Evolutionary conservation across 2,797 vertebrate genomes (phyloP).

Genomic region (Leuciscus waleckii): DNA sequence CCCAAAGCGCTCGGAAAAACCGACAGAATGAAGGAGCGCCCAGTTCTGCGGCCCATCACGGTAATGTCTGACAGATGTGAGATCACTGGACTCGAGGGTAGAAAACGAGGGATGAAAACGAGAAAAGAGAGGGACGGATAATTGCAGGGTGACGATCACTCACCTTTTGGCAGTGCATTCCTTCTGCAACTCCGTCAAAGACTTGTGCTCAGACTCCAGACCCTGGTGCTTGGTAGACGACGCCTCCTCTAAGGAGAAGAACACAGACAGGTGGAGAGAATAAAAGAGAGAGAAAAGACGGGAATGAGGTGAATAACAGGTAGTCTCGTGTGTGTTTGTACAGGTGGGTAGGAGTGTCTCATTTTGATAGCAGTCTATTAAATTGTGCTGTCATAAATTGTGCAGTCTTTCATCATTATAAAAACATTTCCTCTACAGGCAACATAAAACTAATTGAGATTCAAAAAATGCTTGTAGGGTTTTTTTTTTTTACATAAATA

Average conservation of each 20-base stretch:
- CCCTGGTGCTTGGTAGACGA: conserved; percentile 85
- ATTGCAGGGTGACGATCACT: conserved; percentile 65
- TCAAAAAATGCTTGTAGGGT: conserved; percentile 70
- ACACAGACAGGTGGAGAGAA: conserved; percentile 33
- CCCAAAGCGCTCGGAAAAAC: conserved; percentile 26
- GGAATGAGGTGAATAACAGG: conserved; percentile 10
- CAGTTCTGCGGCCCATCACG: conserved; percentile 23
- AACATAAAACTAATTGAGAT: conserved; percentile 70
- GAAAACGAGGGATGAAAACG: conserved; percentile 55
- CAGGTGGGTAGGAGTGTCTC: conserved; percentile 68
- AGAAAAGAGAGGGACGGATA: conserved; percentile 39
- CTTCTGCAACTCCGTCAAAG: conserved; percentile 87
- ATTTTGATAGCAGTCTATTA: conserved; percentile 50
- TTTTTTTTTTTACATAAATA: conserved; percentile 52
- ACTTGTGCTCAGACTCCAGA: conserved; percentile 87
- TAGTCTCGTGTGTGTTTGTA: conserved; percentile 58
- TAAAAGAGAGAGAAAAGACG: conserved; percentile 5
- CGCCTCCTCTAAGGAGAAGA: conserved; percentile 78
- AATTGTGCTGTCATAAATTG: conserved; percentile 61
- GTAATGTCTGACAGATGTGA: conserved; percentile 58
- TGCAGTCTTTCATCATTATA: conserved; percentile 62
- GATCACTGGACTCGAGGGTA: conserved; percentile 13
- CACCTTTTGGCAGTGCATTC: conserved; percentile 96
- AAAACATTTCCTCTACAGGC: conserved; percentile 73
- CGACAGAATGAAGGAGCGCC: background rate